These are phyloP conservation scores for Trochalopteron elliotii DNA, from an alignment of 2,113 vertebrate species.

Conservation along the genomic window DNA sequence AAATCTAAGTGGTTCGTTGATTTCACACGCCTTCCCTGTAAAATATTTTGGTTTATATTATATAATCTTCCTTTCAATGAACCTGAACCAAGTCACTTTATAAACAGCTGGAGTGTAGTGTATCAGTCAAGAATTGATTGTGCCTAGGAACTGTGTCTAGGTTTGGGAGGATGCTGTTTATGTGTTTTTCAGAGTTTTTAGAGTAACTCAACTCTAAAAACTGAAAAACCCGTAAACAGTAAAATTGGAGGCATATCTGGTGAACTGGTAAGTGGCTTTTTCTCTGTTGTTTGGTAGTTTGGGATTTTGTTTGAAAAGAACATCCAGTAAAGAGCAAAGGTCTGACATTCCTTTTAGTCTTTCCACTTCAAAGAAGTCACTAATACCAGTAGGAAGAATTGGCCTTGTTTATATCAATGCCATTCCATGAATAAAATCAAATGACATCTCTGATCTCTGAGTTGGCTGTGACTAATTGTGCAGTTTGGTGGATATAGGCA, in stretches of 20 bases:
- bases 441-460: background rate
- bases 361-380: background rate
- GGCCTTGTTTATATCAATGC: background rate
- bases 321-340: background rate
- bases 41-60: slow-evolving; percentile 19
- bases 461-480: background rate
- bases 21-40: background rate
- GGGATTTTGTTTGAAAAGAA: background rate
- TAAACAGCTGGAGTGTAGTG: background rate
- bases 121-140: background rate
- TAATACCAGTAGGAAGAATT: background rate
- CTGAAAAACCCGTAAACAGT: too few species aligned
- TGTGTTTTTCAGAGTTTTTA: background rate
- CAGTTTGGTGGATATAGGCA: background rate
- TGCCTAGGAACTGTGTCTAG: background rate
- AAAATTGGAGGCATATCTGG: background rate
- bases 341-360: background rate
- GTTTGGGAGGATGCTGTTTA: background rate
- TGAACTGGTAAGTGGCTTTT: background rate
- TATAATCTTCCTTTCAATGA: slow-evolving; percentile 35
- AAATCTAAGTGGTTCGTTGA: background rate
- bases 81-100: background rate
- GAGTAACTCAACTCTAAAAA: too few species aligned
- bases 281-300: background rate
- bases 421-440: background rate